Evolutionary conservation across 2,797 vertebrate genomes (phyloP).

Genomic region (Choloepus didactylus): DNA sequence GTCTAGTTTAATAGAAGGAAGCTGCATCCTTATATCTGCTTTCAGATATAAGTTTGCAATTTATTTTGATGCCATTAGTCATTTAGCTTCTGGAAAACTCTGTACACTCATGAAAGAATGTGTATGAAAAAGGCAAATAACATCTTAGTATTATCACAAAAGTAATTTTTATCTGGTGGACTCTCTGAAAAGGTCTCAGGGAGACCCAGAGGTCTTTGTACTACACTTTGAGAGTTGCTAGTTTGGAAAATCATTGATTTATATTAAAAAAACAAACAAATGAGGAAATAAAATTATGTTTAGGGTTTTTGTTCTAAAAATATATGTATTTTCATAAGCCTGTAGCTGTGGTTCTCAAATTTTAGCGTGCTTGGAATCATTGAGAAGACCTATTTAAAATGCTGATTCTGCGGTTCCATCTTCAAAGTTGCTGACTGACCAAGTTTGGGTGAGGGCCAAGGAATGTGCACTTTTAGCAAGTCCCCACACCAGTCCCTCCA

Average conservation of each 20-base stretch:
- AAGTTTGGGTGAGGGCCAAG: not conserved
- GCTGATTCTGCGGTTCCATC: not conserved
- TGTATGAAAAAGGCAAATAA: not conserved
- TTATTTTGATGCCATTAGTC: not conserved
- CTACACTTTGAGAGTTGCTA: not conserved
- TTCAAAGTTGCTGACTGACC: not conserved
- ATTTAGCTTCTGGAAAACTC: not conserved
- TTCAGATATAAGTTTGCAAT: not conserved
- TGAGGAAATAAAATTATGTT: slow-evolving; percentile 9
- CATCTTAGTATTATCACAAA: not conserved
- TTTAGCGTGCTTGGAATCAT: not conserved
- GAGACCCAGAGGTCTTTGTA: not conserved
- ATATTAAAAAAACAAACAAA: not conserved
- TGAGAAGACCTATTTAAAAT: not conserved
- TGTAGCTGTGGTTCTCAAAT: not conserved
- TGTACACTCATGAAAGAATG: not conserved
- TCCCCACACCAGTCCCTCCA: not conserved
- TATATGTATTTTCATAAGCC: not conserved
- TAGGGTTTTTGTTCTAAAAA: not conserved
- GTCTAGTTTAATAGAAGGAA: not conserved
- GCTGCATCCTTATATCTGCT: not conserved
- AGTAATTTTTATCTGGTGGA: not conserved
- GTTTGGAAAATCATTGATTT: not conserved
- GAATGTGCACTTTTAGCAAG: not conserved
- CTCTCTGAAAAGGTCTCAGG: not conserved